These are phyloP conservation scores for Gerosis bhagava DNA, from an alignment of 2,888 invertebrate genomes.

Conservation along the genomic window DNA sequence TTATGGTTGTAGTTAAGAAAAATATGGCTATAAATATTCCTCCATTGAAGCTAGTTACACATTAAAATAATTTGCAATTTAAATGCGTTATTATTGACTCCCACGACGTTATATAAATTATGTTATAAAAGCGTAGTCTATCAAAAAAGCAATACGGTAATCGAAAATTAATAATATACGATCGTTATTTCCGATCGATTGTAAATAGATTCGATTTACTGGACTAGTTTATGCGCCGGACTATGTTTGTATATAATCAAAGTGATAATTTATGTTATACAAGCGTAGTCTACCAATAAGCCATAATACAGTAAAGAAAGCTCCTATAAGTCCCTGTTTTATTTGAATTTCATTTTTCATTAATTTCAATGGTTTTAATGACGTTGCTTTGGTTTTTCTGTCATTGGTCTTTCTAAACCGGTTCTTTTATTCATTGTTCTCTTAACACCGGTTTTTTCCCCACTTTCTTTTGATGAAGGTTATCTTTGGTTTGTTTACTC, in stretches of 20 bases:
- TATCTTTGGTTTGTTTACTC: no score
- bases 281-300: constrained; percentile 2
- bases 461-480: no score
- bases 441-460: no score
- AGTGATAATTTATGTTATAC: constrained; percentile 19
- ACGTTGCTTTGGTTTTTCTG: no score
- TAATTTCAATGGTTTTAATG: no score
- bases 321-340: no score
- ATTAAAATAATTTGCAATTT: constrained; percentile 50
- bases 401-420: no score
- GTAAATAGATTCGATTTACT: no score
- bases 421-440: no score
- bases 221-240: no score
- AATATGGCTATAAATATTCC: constrained; percentile 37
- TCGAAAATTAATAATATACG: constrained; percentile 6
- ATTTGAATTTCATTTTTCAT: no score
- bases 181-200: constrained; percentile 5
- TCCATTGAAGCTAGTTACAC: constrained; percentile 32
- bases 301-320: constrained; percentile 3
- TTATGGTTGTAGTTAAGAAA: constrained; percentile 30
- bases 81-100: constrained; percentile 40
- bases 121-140: constrained; percentile 5
- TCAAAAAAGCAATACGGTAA: constrained; percentile 16
- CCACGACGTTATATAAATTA: constrained; percentile 27
- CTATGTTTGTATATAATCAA: no score